Base-by-base conservation (phyloP, 2,113 vertebrate species). In the Chloropsis hardwickii region DNA sequence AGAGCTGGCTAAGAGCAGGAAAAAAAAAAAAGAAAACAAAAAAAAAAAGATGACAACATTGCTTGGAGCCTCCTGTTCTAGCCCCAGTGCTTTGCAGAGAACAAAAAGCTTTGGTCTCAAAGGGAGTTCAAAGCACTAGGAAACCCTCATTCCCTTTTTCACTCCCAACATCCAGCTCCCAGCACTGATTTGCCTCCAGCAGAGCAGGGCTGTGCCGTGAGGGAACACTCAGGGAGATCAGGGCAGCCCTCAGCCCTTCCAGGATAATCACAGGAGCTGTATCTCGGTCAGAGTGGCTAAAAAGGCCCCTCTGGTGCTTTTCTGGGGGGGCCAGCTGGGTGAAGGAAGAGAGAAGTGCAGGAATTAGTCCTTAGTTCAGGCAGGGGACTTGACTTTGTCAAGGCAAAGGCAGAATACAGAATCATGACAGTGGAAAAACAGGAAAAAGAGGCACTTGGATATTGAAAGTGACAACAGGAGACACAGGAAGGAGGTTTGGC, bases 51-150 rank as follows among this genome's bases (percentile, higher is more conserved):
- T 15, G 47, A 92, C 56, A 85, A 17, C 7, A 25, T 28, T 62
- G 37, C 78, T 88, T 14, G 14, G 50, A 93, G 58, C 17, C 67
- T 90, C 51, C 56, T 80, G 42, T 73, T 76, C 84, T 19, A 87
- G 66, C 39, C 70, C 44, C 22, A 17, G 4, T 48, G n/a, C 40
- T 94, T 65, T 50, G 37, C 61, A 90, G 51, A 73, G 39, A 92
- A 58, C 45, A 61, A 78, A 87, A 35, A 25, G 50, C 51, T 92
- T 72, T 8, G 39, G 51, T 62, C 67, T 92, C 81, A 74, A 53
- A 79, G 65, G 88, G 56, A 96, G 70, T 84, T 94, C 48, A 92
- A 37, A 62, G 13, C 85, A 53, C 27, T 10, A 45, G 44, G 80
- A 72, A 86, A 91, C 40, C 69, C 61, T 74, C 1, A 1, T 27